phyloP scores from a whole-genome alignment of 2,113 vertebrate genomes.

The Anser cygnoides region DNA sequence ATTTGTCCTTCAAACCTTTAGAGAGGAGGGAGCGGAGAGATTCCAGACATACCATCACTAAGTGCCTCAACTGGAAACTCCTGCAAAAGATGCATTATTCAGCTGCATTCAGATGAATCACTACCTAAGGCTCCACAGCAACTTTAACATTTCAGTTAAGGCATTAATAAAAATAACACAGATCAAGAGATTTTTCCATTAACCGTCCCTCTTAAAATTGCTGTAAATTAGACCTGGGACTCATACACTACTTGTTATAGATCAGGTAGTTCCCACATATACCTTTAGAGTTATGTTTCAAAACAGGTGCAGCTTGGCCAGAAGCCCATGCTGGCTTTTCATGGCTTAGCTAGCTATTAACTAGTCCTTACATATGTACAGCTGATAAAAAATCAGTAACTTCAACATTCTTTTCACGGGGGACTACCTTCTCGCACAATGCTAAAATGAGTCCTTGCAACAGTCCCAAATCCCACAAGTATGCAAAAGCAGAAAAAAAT shows the following conservation, averaged over 20 bases:
- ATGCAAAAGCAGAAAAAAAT: neutral
- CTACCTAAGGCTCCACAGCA: neutral
- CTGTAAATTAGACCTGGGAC: neutral
- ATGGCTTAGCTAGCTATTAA: neutral
- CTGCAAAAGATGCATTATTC: conserved; percentile 20
- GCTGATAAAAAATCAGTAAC: neutral
- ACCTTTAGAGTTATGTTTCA: neutral
- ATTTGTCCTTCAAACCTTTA: conserved; percentile 21
- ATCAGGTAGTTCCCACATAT: neutral
- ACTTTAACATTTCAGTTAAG: neutral
- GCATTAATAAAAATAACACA: neutral
- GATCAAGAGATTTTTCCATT: neutral
- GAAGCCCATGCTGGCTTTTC: neutral
- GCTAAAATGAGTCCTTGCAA: neutral
- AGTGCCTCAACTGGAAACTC: conserved; percentile 26
- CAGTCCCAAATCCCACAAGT: neutral
- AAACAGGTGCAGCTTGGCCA: neutral
- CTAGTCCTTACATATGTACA: neutral
- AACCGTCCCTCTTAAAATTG: neutral
- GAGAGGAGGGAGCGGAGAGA: neutral
- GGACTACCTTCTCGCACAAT: neutral
- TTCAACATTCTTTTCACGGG: neutral
- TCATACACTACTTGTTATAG: neutral
- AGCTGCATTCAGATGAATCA: neutral
- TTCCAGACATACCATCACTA: conserved; percentile 2